phyloP scores from a whole-genome alignment of 2,797 vertebrate genomes.

The Adelosebastes latens region DNA sequence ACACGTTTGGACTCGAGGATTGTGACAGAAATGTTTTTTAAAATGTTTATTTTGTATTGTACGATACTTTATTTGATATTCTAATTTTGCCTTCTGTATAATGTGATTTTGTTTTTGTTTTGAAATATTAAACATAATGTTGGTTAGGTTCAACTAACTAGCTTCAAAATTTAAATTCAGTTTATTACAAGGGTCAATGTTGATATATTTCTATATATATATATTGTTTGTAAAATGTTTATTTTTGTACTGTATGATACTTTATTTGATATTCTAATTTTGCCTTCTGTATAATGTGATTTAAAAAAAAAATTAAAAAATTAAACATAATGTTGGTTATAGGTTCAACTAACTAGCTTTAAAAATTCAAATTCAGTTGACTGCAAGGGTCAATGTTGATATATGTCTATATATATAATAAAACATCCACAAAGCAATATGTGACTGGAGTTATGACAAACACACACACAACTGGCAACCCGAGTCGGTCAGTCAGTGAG shows the following conservation, averaged over 20 bases:
- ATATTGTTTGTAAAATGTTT: neutral
- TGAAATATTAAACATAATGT: too few relatives aligned
- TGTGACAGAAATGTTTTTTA: neutral
- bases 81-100: too few relatives aligned
- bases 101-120: too few relatives aligned
- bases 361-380: neutral
- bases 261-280: neutral
- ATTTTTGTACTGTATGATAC: neutral
- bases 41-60: neutral
- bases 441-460: neutral
- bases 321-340: too few relatives aligned
- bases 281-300: too few relatives aligned
- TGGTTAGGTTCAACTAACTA: too few relatives aligned
- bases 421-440: neutral
- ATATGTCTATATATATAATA: neutral
- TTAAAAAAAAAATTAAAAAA: too few relatives aligned
- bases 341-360: neutral
- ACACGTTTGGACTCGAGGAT: neutral
- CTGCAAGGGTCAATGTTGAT: neutral
- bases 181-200: neutral
- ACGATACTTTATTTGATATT: neutral
- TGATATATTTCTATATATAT: neutral
- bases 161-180: too few relatives aligned
- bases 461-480: slow-evolving; percentile 63
- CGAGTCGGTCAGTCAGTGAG: slow-evolving; percentile 21